These are phyloP conservation scores for Dendrophyllia cribrosa DNA, from an alignment of 64 coral and sea anemone genomes.

Conservation along the genomic window DNA sequence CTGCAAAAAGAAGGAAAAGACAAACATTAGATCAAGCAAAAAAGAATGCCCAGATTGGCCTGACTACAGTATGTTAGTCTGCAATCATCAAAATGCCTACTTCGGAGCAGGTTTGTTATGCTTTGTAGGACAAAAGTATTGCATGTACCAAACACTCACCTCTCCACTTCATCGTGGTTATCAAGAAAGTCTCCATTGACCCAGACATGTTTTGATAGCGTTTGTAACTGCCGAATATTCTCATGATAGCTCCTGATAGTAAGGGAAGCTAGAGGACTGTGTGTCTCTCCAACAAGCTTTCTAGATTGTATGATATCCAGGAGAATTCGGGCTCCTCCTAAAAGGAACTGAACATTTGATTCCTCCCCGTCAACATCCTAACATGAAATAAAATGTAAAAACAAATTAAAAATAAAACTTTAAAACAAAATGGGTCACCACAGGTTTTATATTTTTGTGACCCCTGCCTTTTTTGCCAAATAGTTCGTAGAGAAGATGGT, in stretches of 20 bases:
- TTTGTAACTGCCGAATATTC: conserved; percentile 29
- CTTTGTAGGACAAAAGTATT: background rate
- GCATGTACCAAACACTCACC: background rate
- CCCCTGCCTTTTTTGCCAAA: no score
- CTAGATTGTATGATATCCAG: background rate
- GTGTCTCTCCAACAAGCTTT: background rate
- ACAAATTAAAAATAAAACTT: background rate
- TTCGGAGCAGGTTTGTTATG: background rate
- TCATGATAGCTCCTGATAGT: conserved; percentile 51
- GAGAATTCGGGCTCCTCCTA: conserved; percentile 10
- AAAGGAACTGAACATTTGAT: background rate
- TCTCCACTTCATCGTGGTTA: conserved; percentile 8
- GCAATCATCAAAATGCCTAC: background rate
- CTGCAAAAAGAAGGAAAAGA: background rate
- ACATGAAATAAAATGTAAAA: background rate
- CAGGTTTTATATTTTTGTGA: no score
- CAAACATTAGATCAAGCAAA: background rate
- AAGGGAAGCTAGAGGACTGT: background rate
- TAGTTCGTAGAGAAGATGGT: no score
- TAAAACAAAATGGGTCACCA: background rate
- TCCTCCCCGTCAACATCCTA: background rate
- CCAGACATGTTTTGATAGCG: conserved; percentile 46
- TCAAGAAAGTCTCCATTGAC: conserved; percentile 49
- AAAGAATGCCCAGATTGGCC: background rate
- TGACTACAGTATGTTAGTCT: no score